phyloP scores from a whole-genome alignment of 1,140 invertebrate species.

The Temnothorax nylanderi region DNA sequence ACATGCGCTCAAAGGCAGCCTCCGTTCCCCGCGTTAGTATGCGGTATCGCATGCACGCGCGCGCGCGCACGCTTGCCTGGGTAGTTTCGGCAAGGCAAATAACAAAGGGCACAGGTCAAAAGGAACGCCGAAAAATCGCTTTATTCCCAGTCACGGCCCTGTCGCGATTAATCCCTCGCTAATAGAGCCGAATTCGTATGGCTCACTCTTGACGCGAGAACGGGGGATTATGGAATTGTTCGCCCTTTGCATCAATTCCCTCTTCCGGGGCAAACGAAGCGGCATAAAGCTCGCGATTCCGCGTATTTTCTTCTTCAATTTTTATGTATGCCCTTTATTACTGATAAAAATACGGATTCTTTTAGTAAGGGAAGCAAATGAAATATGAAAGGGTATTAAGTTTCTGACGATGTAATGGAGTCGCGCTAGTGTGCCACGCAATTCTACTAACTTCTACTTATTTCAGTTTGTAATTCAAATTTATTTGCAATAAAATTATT shows the following conservation, averaged over 20 bases:
- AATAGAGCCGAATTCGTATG: conserved; percentile 32
- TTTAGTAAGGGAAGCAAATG: neutral
- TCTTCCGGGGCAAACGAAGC: neutral
- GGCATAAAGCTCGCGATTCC: neutral
- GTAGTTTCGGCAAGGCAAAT: conserved; percentile 46
- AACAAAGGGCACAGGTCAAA: conserved; percentile 40
- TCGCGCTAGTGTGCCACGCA: neutral
- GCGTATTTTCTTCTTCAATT: neutral
- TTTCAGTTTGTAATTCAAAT: conserved; percentile 37
- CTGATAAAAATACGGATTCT: neutral
- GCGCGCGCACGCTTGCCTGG: neutral
- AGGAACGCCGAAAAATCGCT: conserved; percentile 2
- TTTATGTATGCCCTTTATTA: neutral
- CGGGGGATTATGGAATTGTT: neutral
- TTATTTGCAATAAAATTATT: conserved; percentile 30
- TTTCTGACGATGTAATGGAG: neutral
- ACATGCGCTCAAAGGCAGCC: conserved; percentile 21
- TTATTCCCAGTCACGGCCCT: conserved; percentile 26
- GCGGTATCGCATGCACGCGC: conserved; percentile 7
- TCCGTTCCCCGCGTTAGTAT: conserved; percentile 10
- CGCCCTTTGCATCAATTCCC: neutral
- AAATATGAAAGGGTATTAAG: neutral
- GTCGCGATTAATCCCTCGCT: conserved; percentile 29
- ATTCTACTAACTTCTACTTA: conserved; percentile 7
- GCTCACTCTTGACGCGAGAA: neutral